These are phyloP conservation scores for Julus scandinavius DNA, from an alignment of 2,888 invertebrate species.

Conservation along the genomic window DNA sequence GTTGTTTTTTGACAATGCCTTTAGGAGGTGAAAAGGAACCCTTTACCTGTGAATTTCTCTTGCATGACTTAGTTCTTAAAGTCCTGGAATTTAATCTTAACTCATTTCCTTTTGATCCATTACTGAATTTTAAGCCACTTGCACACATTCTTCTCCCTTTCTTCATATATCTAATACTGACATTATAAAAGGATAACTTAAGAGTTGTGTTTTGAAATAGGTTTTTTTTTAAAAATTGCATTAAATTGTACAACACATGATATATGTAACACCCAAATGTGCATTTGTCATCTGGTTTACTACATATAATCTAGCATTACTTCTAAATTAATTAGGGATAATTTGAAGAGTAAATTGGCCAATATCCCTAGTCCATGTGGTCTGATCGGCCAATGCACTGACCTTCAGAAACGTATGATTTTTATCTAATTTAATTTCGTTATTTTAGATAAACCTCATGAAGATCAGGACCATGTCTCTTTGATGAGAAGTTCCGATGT, in stretches of 20 bases:
- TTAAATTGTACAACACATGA: too few species aligned
- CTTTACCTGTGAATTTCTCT: not conserved
- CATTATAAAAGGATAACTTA: too few species aligned
- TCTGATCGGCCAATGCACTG: too few species aligned
- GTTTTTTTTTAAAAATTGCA: too few species aligned
- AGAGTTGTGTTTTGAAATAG: too few species aligned
- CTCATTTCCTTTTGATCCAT: not conserved
- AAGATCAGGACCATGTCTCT: constrained; percentile 70
- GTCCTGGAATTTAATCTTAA: not conserved
- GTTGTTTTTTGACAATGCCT: too few species aligned
- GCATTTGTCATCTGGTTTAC: too few species aligned
- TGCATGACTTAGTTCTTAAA: not conserved
- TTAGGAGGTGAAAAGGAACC: too few species aligned
- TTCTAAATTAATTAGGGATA: too few species aligned
- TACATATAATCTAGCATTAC: too few species aligned
- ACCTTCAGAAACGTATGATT: not conserved
- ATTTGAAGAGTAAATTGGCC: not conserved
- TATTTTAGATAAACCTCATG: constrained; percentile 77
- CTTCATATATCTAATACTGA: too few species aligned
- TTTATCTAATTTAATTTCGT: not conserved
- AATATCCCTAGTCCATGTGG: not conserved
- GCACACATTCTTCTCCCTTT: not conserved
- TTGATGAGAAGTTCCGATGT: constrained; percentile 62
- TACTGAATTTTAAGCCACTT: not conserved
- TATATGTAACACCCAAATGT: too few species aligned